Base-by-base conservation (phyloP, 2,888 invertebrate genomes). In the Hirtodrosophila trivittata region DNA sequence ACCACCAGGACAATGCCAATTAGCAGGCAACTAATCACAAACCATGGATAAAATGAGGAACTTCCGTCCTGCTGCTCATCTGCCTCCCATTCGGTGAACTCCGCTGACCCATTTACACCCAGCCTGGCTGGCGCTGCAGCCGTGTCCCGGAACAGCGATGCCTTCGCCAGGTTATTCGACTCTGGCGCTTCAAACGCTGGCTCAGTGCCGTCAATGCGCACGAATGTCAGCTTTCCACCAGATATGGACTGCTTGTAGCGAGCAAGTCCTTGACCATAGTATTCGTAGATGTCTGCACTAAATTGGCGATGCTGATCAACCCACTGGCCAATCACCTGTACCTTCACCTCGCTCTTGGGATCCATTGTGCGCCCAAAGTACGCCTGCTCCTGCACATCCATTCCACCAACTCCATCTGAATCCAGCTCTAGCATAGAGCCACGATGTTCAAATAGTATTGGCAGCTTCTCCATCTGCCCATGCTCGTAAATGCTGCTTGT, bases 271-370 rank as follows among this genome's bases (percentile, higher is more conserved):
- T 84, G 66, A 0, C 89, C 89, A 25, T 77, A 89, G 45, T 87
- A 89, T 54, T 89, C 89, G 38, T 86, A 89, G 26, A 89, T 75
- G 42, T 88, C 86, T 3, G 87, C 89, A 7, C 49, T 75, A 26
- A 89, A 89, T 51, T 83, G 66, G 1, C 89, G 75, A 33, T 66
- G 76, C 67, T 87, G 84, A 55, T 89, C 89, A 0, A 80, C 78
- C 89, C 89, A 89, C 43, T 89, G 89, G 0, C 89, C 89, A 50
- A 89, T 86, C 2, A 89, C 71, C 47, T 89, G 89, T 0, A 89
- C 80, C 39, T 82, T 80, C 4, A 87, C 85, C 16, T 80, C 84
- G 6, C 86, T 83, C 12, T 72, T 75, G 0, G 90, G 65, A 45
- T 87, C 87, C 86, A 89, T 85, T 10, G 68, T 69, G 10, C 89